Percentiles rank a stretch among this genome's conserved stretches.
phyloP scores from a whole-genome alignment of 1,140 invertebrate genomes.

The Macrotrachela quadricornifera region DNA sequence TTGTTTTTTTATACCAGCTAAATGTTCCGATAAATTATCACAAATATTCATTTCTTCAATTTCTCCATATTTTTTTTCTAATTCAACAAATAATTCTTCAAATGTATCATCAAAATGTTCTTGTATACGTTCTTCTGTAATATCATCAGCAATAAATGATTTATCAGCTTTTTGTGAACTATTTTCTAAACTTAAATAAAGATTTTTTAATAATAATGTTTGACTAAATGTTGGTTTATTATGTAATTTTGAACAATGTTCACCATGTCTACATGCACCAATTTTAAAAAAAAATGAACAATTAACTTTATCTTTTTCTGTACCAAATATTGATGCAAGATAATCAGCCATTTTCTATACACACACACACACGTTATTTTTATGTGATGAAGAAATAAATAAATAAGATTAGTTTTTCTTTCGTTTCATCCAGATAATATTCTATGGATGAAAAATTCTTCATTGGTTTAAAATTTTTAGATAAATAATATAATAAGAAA shows the following conservation, averaged over 20 bases:
- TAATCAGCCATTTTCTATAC: slow-evolving; percentile 91
- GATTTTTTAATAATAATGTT: slow-evolving; percentile 78
- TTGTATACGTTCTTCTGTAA: slow-evolving; percentile 89
- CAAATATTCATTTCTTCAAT: slow-evolving; percentile 99
- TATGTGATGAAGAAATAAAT: too few relatives aligned
- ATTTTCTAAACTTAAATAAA: slow-evolving; percentile 95
- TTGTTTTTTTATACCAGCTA: slow-evolving; percentile 44
- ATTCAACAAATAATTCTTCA: slow-evolving; percentile 93
- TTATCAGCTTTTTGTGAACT: slow-evolving; percentile 29
- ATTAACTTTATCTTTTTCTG: slow-evolving; percentile 88
- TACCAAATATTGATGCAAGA: slow-evolving; percentile 94
- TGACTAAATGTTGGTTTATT: slow-evolving; percentile 95
- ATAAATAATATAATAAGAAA: too few relatives aligned
- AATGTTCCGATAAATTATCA: slow-evolving; percentile 90
- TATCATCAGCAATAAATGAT: slow-evolving; percentile 41
- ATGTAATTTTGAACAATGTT: slow-evolving; percentile 87
- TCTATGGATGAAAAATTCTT: too few relatives aligned
- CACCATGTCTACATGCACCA: slow-evolving; percentile 90
- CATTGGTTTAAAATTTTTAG: too few relatives aligned
- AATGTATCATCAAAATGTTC: slow-evolving; percentile 99
- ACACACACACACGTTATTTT: too few relatives aligned
- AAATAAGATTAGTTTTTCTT: too few relatives aligned
- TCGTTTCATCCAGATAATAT: too few relatives aligned
- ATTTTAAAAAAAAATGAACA: slow-evolving; percentile 99
- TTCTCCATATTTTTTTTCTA: slow-evolving; percentile 94